phyloP scores from a whole-genome alignment of 2,113 vertebrate species.

The Alethe castanea region DNA sequence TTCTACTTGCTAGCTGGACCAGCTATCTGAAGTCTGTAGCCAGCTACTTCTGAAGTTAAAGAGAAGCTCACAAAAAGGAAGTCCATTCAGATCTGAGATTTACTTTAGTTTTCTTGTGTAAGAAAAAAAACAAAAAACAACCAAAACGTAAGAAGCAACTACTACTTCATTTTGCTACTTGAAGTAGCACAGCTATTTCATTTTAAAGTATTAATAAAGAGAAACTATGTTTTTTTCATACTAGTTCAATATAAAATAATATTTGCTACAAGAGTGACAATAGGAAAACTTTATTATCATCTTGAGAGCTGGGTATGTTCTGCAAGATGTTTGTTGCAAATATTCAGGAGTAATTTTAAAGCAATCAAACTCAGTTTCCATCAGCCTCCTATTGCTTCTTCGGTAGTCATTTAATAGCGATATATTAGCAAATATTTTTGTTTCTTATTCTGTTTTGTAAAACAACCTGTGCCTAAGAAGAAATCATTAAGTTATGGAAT shows the following conservation, averaged over 20 bases:
- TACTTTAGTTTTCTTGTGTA: background rate
- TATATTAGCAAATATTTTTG: background rate
- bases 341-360: background rate
- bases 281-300: background rate
- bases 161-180: no score
- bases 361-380: background rate
- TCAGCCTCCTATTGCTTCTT: background rate
- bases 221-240: background rate
- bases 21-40: background rate
- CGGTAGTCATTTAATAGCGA: background rate
- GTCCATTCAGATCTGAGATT: background rate
- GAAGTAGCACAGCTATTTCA: background rate
- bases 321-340: background rate
- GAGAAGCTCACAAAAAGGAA: background rate
- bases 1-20: background rate
- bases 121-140: background rate
- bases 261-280: background rate
- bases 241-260: background rate
- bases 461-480: background rate
- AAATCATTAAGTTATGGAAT: background rate
- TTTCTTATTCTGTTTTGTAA: background rate
- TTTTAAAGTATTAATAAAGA: background rate
- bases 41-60: background rate
- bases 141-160: background rate
- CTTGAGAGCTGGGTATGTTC: background rate